phyloP scores from a whole-genome alignment of 1,140 invertebrate species.

The Adoxophyes honmai region DNA sequence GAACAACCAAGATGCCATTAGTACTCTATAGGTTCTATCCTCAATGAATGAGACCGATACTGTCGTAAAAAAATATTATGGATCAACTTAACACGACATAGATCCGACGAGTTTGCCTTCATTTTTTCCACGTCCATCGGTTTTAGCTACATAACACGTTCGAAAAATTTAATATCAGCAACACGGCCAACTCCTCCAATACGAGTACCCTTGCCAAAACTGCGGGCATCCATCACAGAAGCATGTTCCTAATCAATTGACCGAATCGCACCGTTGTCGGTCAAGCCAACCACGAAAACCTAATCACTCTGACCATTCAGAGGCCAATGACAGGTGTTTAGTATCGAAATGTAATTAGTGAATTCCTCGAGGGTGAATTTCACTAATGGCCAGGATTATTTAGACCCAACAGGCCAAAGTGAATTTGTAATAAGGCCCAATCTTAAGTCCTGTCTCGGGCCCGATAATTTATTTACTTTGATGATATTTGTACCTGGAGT shows the following conservation, averaged over 20 bases:
- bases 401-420: constrained; percentile 34
- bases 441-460: constrained; percentile 36
- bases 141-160: too few relatives aligned
- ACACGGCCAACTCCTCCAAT: too few relatives aligned
- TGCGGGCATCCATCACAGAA: constrained; percentile 6
- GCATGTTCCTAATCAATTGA: constrained; percentile 42
- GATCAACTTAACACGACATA: too few relatives aligned
- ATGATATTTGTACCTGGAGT: constrained; percentile 19
- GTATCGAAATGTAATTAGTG: constrained; percentile 46
- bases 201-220: not conserved
- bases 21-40: too few relatives aligned
- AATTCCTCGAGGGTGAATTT: constrained; percentile 32
- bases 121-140: too few relatives aligned
- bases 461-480: constrained; percentile 43
- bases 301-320: constrained; percentile 39
- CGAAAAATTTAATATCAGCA: too few relatives aligned
- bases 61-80: too few relatives aligned
- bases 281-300: constrained; percentile 46
- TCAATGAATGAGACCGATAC: too few relatives aligned
- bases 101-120: too few relatives aligned
- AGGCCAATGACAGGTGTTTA: constrained; percentile 50
- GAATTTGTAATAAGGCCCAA: constrained; percentile 48
- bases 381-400: constrained; percentile 41
- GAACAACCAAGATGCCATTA: too few relatives aligned
- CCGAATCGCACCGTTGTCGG: constrained; percentile 33